Base-by-base conservation (phyloP, 2,797 vertebrate genomes). In the Heliangelus exortis region DNA sequence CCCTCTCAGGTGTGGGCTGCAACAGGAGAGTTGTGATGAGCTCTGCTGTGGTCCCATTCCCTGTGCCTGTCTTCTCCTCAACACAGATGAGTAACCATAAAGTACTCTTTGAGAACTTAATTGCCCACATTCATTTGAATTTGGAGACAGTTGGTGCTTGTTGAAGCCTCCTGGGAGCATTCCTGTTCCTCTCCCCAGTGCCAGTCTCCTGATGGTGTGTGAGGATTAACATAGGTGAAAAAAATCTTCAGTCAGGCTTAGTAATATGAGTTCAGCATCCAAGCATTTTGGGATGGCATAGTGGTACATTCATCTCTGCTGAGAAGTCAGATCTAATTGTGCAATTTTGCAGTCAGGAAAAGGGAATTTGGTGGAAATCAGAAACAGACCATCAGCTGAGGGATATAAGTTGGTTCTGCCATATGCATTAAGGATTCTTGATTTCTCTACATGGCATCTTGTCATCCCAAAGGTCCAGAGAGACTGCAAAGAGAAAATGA, bases 241-340 rank as follows among this genome's bases (percentile, higher is more conserved):
- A 67, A 81, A 50, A 20, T 1, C 19, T 28, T 65, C 21, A 13
- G 53, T 75, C 20, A 31, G 54, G 23, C 67, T 66, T 59, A 36
- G 74, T 1, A 66, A 31, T 3, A 1, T 0, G 0, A 91, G 39
- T 21, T 67, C 26, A 72, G 10, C 41, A 59, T 59, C 7, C 36
- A 63, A 59, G 23, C 13, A 4, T 72, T 89, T 76, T 74, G 50
- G 28, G 92, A 47, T 9, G 34, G 61, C 10, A 47, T 58, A 36
- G 34, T 67, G 48, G 51, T n/a, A 20, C 41, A 10, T 85, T 90
- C 16, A 16, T 59, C 17, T 85, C 39, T 65, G 15, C 34, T 69
- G 43, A 86, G 55, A 25, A 59, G 50, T 84, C 59, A 3, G 31
- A 81, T 66, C 66, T 69, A 63, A 59, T 87, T 83, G n/a, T 58